phyloP scores from a whole-genome alignment of 1,140 invertebrate species.

The Telenomus remus region DNA sequence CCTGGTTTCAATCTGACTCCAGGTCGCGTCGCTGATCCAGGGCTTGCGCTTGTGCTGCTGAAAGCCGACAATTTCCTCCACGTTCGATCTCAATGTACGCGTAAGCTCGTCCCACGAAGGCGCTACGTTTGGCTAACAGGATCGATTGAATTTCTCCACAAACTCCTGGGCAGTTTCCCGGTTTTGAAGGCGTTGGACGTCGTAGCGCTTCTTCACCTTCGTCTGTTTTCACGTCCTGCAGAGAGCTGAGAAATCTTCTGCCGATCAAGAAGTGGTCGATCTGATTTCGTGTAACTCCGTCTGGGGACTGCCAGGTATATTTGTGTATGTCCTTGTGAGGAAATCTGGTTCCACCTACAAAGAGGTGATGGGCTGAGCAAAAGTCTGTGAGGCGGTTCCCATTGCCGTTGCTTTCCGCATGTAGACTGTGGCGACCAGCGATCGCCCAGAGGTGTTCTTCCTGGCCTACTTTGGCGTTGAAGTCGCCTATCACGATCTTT shows the following conservation, averaged over 20 bases:
- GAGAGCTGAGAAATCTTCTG: slow-evolving; percentile 25
- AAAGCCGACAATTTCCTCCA: slow-evolving; percentile 7
- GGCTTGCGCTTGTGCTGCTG: slow-evolving; percentile 5
- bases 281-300: slow-evolving; percentile 10
- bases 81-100: not conserved
- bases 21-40: slow-evolving; percentile 12
- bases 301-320: slow-evolving; percentile 16
- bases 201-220: not conserved
- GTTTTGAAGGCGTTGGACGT: slow-evolving; percentile 10
- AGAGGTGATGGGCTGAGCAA: slow-evolving; percentile 7
- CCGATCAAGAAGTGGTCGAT: slow-evolving; percentile 11
- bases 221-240: slow-evolving; percentile 4
- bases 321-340: slow-evolving; percentile 17
- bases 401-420: no score
- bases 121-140: not conserved
- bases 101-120: slow-evolving; percentile 6
- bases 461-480: no score
- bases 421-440: no score
- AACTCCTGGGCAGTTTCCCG: no score
- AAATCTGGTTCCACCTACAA: slow-evolving; percentile 8
- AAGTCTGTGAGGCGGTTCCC: no score
- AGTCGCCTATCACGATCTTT: no score
- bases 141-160: slow-evolving; percentile 3
- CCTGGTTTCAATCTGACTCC: slow-evolving; percentile 9
- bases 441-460: no score